phyloP scores from a whole-genome alignment of 2,113 vertebrate species.

The Gnathonemus echidnorhynchus region DNA sequence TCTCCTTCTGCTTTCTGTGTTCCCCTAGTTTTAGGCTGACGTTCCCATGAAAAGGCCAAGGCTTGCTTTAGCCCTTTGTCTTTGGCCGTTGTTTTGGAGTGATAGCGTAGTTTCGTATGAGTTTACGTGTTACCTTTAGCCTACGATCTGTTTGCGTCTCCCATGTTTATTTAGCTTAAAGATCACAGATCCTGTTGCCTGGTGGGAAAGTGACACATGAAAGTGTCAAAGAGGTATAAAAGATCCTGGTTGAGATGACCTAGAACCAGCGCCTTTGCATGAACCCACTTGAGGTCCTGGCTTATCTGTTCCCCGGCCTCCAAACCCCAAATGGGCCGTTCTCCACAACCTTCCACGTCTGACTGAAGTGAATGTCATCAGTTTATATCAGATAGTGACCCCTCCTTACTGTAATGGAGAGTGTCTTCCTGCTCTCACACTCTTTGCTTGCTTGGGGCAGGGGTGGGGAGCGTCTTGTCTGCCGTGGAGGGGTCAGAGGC shows the following conservation, averaged over 20 bases:
- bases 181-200: neutral
- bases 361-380: neutral
- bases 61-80: neutral
- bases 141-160: neutral
- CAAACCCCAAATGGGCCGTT: neutral
- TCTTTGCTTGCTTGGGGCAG: neutral
- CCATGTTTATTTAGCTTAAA: neutral
- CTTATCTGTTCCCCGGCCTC: neutral
- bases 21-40: neutral
- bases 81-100: neutral
- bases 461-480: neutral
- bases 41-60: neutral
- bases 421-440: neutral
- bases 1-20: neutral
- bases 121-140: neutral
- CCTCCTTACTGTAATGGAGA: neutral
- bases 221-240: neutral
- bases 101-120: neutral
- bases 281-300: neutral
- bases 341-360: neutral
- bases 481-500: neutral
- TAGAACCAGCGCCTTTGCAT: neutral
- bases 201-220: neutral
- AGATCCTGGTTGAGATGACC: neutral
- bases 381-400: neutral